Base-by-base conservation (phyloP, 1,140 invertebrate genomes). In the Leptinotarsa undecemlineata region DNA sequence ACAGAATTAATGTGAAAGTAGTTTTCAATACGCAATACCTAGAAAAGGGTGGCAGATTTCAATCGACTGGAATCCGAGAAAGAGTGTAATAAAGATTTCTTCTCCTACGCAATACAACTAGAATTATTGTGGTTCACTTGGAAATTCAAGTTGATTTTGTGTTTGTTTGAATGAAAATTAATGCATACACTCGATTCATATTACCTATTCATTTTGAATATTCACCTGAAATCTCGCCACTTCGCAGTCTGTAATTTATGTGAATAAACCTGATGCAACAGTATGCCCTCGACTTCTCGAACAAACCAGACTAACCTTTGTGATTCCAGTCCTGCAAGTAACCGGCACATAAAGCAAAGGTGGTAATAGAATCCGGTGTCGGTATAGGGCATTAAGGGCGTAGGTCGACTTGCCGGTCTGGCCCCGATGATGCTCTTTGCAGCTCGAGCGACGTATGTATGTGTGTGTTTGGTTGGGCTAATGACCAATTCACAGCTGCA, bases 401-500 rank as follows among this genome's bases (percentile, higher is more conserved):
- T 57, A 57, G 51, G 51, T 57, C 51, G 51, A 57, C 5, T 57
- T 57, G 13, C 51, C 51, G 14, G 51, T 15, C 51, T 57, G 51
- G 51, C 17, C 51, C 51, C 51, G 15, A 5, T 19, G 51, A 57
- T 57, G 51, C 51, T 57, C 3, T n/a, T 5, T 57, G 15, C 51
- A 15, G 15, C 0, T 8, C 51, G 51, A 57, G 51, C 4, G 51
- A 57, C 51, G n/a, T 57, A 17, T 42, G 15, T 61, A 23, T 64
- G 63, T 62, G 75, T 76, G 78, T 82, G 78, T 82, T 82, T 82
- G 80, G 76, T 76, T 70, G 78, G 62, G 77, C 82, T 83, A 83
- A 83, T 83, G 81, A 81, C 81, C 82, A 82, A 82, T 83, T 82
- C 82, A 82, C 76, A 77, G 77, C 74, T 80, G 77, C 77, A 81